phyloP scores from a whole-genome alignment of 2,113 vertebrate species.

The Brachyhypopomus occidentalis region DNA sequence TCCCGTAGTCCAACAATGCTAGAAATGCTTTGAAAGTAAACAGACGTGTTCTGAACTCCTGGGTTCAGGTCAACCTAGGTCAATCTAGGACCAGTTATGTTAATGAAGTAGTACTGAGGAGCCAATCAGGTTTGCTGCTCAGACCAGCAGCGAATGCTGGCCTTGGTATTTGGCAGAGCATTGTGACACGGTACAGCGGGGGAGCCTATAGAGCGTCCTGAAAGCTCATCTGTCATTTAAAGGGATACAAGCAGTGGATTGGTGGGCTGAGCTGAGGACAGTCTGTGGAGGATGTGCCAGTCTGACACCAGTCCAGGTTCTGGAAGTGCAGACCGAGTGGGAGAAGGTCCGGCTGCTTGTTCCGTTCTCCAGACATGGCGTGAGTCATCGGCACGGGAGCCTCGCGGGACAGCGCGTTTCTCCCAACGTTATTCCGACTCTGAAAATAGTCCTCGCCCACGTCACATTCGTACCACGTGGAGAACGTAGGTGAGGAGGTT shows the following conservation, averaged over 20 bases:
- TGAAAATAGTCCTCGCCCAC: constrained; percentile 14
- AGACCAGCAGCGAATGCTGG: background rate
- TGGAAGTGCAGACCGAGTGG: background rate
- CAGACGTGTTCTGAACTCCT: background rate
- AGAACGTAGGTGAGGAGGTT: background rate
- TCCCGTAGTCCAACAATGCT: background rate
- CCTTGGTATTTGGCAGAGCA: background rate
- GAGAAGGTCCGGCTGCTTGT: constrained; percentile 10
- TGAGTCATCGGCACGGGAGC: constrained; percentile 19
- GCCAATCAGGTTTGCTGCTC: background rate
- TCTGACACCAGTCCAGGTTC: background rate
- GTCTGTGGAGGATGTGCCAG: background rate
- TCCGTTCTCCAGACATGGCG: background rate
- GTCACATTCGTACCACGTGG: constrained; percentile 1
- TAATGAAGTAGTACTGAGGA: background rate
- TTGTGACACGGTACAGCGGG: no score
- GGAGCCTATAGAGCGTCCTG: background rate
- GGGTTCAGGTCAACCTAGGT: background rate
- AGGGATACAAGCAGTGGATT: background rate
- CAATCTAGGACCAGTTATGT: background rate
- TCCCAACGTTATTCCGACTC: constrained; percentile 1
- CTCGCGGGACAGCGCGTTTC: constrained; percentile 1
- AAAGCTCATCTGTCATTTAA: background rate
- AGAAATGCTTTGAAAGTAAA: background rate
- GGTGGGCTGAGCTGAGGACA: background rate